Conservation (phyloP, 2,797 vertebrate genomes). For the Chanos chanos region DNA sequence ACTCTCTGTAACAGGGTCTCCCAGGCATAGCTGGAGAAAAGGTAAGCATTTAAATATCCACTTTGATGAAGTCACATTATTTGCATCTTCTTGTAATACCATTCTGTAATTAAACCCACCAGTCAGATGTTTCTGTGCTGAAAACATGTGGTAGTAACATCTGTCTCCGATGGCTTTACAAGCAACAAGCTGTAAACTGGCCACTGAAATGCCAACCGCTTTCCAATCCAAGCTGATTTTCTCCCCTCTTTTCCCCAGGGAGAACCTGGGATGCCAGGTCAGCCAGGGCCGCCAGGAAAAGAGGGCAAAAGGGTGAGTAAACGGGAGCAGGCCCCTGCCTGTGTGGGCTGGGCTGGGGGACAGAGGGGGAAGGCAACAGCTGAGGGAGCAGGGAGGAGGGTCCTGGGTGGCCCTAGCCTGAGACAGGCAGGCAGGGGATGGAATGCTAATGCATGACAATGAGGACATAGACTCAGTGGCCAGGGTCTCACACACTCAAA, state of each 20-base stretch:
- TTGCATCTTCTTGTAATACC: background rate
- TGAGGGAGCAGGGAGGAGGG: conserved; percentile 52
- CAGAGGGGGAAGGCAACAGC: conserved; percentile 64
- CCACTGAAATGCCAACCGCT: conserved; percentile 8
- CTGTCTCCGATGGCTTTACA: conserved; percentile 43
- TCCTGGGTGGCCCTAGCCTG: conserved; percentile 46
- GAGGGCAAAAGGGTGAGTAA: conserved; percentile 98
- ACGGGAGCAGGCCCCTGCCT: conserved; percentile 45
- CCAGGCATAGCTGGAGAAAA: conserved; percentile 42
- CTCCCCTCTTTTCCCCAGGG: conserved; percentile 67
- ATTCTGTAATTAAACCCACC: conserved; percentile 26
- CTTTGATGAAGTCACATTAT: background rate
- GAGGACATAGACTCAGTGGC: conserved; percentile 58
- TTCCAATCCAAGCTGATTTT: background rate
- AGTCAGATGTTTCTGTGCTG: conserved; percentile 30
- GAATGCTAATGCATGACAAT: conserved; percentile 61
- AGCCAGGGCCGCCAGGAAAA: conserved; percentile 80
- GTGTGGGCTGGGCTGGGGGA: conserved; percentile 45
- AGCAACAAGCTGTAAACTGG: background rate
- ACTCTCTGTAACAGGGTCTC: conserved; percentile 34
- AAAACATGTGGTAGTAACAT: conserved; percentile 49
- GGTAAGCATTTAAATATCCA: conserved; percentile 27
- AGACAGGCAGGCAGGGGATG: conserved; percentile 27
- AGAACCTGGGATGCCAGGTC: conserved; percentile 74
- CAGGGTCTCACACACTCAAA: conserved; percentile 48